Conservation (phyloP, 2,888 invertebrate species). For the Agrotis segetum region DNA sequence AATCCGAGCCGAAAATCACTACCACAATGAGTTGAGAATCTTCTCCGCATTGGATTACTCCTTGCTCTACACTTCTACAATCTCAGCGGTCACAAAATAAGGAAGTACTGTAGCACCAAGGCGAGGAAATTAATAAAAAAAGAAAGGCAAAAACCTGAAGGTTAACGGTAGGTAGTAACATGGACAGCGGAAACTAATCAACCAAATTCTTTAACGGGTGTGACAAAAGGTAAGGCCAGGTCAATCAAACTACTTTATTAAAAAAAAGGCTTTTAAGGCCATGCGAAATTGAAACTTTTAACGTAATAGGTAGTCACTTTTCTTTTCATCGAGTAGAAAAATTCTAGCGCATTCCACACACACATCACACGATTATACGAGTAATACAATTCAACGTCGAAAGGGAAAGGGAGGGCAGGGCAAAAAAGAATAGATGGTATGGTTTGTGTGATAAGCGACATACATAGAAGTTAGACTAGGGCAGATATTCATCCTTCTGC, state of each 20-base stretch:
- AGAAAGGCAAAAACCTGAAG: conserved; percentile 21
- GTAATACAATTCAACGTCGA: too few relatives aligned
- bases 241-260: conserved; percentile 18
- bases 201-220: conserved; percentile 21
- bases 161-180: conserved; percentile 10
- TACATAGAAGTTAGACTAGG: neutral
- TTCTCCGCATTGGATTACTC: neutral
- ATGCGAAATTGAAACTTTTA: conserved; percentile 22
- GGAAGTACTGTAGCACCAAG: neutral
- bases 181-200: conserved; percentile 43
- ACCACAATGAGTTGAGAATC: neutral
- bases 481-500: neutral
- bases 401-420: too few relatives aligned
- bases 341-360: too few relatives aligned
- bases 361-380: too few relatives aligned
- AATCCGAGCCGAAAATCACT: neutral
- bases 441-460: neutral
- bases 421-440: neutral
- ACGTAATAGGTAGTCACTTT: too few relatives aligned
- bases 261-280: conserved; percentile 36
- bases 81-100: neutral
- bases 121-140: neutral
- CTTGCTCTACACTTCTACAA: neutral
- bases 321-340: too few relatives aligned
- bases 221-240: conserved; percentile 56